Base-by-base conservation (phyloP, 2,888 invertebrate species). In the Lordiphosa andalusiaca region DNA sequence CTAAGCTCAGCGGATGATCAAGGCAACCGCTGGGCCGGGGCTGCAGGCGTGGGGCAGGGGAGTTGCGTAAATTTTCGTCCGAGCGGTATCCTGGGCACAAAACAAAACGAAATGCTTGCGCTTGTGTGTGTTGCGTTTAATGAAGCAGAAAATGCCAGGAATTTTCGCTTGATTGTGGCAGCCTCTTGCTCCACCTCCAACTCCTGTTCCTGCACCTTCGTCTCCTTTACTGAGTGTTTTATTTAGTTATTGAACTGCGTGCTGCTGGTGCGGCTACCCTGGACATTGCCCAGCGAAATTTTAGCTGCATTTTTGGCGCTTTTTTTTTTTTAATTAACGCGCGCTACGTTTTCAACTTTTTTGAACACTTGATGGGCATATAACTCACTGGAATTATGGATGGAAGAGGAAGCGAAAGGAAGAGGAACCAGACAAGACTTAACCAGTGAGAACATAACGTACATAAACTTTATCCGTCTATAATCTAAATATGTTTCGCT, bases 401-500 rank as follows among this genome's bases (percentile, higher is more conserved):
- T 54, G 60, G 69, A 64, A 62, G 42, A 37, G 21, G 59, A 53
- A 37, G 58, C 46, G 48, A 42, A 44, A 53, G 53, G 50, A 36
- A 23, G 19, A 23, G 25, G 10, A 16, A 38, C 23, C 16, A 38
- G 48, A 48, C 49, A 55, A 38, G 36, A 48, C 56, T 30, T 30
- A 56, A 49, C 42, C 50, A 53, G 25, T 38, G 40, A 42, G 52
- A 55, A 61, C 72, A 69, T 76, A 76, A 73, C 65, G 73, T 59
- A 82, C 83, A 81, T 82, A 81, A 81, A 81, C 80, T 83, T 81
- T 81, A 81, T 81, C 80, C 80, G 80, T 80, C 80, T 81, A 80
- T 81, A 81, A 81, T 81, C 80, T 81, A 81, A 81, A 81, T 82
- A 81, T 81, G 80, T 82, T 82, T 80, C 56, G 71, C 60, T 61